These are phyloP conservation scores for Sebastes vulpes DNA, from an alignment of 2,797 vertebrate species.

Conservation along the genomic window DNA sequence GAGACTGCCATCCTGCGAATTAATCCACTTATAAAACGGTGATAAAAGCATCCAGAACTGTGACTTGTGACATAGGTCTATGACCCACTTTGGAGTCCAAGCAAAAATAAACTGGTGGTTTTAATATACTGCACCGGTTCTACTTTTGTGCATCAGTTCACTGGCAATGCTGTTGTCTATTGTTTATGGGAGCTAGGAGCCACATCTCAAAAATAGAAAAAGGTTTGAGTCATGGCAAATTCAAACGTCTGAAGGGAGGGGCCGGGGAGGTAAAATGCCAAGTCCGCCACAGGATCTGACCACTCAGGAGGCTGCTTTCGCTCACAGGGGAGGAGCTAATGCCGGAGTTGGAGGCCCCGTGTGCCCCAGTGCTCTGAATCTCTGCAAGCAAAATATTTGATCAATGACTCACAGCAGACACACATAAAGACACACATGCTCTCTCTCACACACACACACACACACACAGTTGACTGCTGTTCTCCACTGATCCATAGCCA, in stretches of 20 bases:
- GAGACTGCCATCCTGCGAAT: not conserved
- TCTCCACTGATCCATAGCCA: constrained; percentile 51
- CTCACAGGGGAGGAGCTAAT: constrained; percentile 60
- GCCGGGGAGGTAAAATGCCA: constrained; percentile 53
- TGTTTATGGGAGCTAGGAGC: constrained; percentile 45
- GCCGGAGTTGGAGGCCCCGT: constrained; percentile 63
- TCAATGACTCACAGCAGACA: constrained; percentile 85
- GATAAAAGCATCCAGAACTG: not conserved
- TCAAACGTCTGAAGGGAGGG: constrained; percentile 56
- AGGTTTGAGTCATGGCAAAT: constrained; percentile 67
- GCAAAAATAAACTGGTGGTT: not conserved
- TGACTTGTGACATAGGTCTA: not conserved
- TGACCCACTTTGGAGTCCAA: not conserved
- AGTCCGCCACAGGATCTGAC: constrained; percentile 51
- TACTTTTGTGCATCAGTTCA: constrained; percentile 9
- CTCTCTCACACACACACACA: not conserved
- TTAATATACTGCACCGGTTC: not conserved
- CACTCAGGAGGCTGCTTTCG: constrained; percentile 63
- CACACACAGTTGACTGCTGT: not conserved
- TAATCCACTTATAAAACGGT: not conserved
- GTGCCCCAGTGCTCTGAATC: constrained; percentile 65
- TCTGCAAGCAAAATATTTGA: constrained; percentile 86
- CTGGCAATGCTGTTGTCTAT: constrained; percentile 32
- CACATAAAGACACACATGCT: constrained; percentile 36
- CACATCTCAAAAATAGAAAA: constrained; percentile 54